A percentile compares a stretch with the other conserved stretches of the same genome.
These are phyloP conservation scores for Byasa hedistus DNA, from an alignment of 2,888 invertebrate genomes.

Conservation along the genomic window DNA sequence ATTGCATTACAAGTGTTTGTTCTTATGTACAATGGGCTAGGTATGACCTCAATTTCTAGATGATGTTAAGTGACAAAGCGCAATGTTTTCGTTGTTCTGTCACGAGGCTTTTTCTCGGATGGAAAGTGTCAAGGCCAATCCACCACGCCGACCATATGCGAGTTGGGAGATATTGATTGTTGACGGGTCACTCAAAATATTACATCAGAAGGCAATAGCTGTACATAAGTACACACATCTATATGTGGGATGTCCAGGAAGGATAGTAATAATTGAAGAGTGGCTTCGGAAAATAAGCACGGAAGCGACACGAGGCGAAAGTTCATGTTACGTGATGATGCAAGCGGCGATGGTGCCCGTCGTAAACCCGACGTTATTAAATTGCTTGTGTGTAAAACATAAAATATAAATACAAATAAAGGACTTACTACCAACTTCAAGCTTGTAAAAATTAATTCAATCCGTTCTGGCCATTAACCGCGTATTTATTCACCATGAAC, in stretches of 20 bases:
- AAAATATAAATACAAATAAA: not conserved
- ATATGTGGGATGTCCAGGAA: not conserved
- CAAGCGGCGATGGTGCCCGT: not conserved
- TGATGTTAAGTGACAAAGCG: too few species aligned
- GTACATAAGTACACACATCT: not conserved
- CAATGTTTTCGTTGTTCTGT: too few species aligned
- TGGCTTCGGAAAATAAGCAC: slow-evolving; percentile 11
- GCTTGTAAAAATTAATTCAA: not conserved
- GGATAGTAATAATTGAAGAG: not conserved
- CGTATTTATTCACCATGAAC: not conserved
- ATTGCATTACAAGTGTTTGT: too few species aligned
- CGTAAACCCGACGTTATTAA: slow-evolving; percentile 11
- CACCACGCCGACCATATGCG: too few species aligned
- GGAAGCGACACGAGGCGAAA: slow-evolving; percentile 19
- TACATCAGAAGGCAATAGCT: too few species aligned
- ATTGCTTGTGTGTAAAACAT: not conserved
- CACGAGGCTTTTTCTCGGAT: too few species aligned
- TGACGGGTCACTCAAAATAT: too few species aligned
- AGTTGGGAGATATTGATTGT: too few species aligned
- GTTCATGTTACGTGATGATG: slow-evolving; percentile 18
- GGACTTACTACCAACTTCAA: not conserved
- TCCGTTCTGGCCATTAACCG: not conserved
- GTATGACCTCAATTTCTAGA: too few species aligned
- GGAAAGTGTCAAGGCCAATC: too few species aligned
- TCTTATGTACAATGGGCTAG: too few species aligned